Evolutionary conservation across 2,888 invertebrate species (phyloP), one percentile per base, ranked within the genome.

Genomic region (Drosophila kanekoi): DNA sequence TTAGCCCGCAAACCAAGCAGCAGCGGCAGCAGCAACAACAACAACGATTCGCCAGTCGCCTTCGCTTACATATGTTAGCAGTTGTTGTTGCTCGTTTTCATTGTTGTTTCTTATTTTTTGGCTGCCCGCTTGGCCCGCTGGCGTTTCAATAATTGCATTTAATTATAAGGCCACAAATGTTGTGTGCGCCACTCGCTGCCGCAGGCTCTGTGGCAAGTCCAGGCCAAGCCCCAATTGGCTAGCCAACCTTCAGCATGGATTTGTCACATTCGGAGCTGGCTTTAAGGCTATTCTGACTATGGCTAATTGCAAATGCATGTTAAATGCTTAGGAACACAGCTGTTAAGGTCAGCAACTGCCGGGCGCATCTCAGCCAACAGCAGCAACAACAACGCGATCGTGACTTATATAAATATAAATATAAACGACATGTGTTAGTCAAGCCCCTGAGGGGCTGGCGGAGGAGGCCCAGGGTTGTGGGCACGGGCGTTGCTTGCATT

Each of bases 91-190:
- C 38, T 56, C 57, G 43, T 72, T 72, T 56, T 53, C 47, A 67
- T 74, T 74, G 69, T 57, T 74, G 54, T 58, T 56, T 28, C 47
- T 53, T n/a, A 62, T 63, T 67, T 75, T 67, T 66, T 65, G 70
- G 58, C 64, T 72, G 61, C 60, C 67, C 72, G 66, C 43, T 37
- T 68, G 72, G 80, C 87, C 86, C 82, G 79, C 81, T 79, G 86
- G 89, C 89, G 70, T 88, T 89, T 89, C 88, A 87, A 90, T 91
- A 91, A 90, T 90, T 90, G 89, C 90, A 89, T 90, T 90, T 90
- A 90, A 90, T 90, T 91, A 90, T 84, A 86, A 88, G 77, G 78
- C 81, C 79, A 75, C 76, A 73, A 77, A 54, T 28, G 56, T 66
- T 61, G n/a, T 51, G 44, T 44, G 40, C 51, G 60, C 71, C 58